Conservation (phyloP, 2,797 vertebrate species). For the Triplophysa yarkandensis region DNA sequence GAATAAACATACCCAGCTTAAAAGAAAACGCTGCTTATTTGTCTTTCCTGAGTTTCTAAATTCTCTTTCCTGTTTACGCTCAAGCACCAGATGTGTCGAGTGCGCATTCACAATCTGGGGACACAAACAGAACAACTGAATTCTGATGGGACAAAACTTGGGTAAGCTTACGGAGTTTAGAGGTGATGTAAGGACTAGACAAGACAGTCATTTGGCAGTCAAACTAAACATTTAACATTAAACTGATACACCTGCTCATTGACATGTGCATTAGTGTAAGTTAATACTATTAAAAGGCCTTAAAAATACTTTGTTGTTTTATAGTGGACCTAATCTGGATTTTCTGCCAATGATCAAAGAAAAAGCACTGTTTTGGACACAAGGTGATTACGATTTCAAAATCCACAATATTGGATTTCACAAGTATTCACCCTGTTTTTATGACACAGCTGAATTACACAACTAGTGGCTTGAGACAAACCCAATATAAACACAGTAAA, state of each 20-base stretch:
- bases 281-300: not conserved
- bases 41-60: constrained; percentile 36
- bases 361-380: not conserved
- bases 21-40: constrained; percentile 45
- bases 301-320: not conserved
- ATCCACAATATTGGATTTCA: not conserved
- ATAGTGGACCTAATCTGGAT: not conserved
- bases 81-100: constrained; percentile 15
- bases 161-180: not conserved
- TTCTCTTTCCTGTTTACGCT: constrained; percentile 43
- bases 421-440: not conserved
- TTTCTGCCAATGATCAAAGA: not conserved
- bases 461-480: not conserved
- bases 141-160: constrained; percentile 16
- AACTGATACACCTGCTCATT: constrained; percentile 4
- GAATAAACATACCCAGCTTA: constrained; percentile 78
- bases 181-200: too few relatives aligned
- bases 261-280: not conserved
- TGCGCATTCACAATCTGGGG: constrained; percentile 11
- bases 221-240: not conserved
- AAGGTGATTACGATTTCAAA: not conserved
- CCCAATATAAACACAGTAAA: not conserved
- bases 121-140: constrained; percentile 21
- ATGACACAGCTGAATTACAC: not conserved
- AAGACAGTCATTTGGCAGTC: not conserved